Evolutionary conservation across 1,140 invertebrate species (phyloP).

Genomic region (Neuroterus valhalla): DNA sequence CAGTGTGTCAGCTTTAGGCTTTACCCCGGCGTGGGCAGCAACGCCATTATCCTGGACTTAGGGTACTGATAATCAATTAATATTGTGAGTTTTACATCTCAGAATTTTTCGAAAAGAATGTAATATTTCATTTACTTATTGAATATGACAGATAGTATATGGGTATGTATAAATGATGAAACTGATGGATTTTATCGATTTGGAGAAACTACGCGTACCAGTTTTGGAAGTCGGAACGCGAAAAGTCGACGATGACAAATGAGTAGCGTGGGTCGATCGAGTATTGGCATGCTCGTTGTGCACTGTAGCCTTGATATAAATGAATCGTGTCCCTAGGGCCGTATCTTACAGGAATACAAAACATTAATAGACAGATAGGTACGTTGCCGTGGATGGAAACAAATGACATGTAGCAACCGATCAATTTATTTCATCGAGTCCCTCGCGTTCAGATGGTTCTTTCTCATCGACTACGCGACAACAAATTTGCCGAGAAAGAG

Average conservation of each 20-base stretch:
- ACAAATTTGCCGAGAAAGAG: too few relatives aligned
- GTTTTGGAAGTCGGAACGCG: constrained; percentile 43
- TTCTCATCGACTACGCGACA: too few relatives aligned
- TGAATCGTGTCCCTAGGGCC: constrained; percentile 68
- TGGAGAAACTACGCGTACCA: not conserved
- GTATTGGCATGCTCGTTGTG: constrained; percentile 67
- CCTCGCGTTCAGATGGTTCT: constrained; percentile 57
- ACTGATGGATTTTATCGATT: too few relatives aligned
- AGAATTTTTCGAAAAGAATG: too few relatives aligned
- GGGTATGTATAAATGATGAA: too few relatives aligned
- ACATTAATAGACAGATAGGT: constrained; percentile 71
- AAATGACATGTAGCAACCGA: constrained; percentile 64
- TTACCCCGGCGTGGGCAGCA: too few relatives aligned
- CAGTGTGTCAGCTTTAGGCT: too few relatives aligned
- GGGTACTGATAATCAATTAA: too few relatives aligned
- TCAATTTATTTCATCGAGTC: constrained; percentile 66
- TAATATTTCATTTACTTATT: too few relatives aligned
- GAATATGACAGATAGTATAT: too few relatives aligned
- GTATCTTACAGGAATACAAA: constrained; percentile 69
- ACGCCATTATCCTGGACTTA: too few relatives aligned
- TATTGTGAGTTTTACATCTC: too few relatives aligned
- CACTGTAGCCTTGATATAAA: constrained; percentile 65
- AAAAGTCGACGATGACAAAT: constrained; percentile 65
- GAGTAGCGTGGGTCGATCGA: constrained; percentile 67
- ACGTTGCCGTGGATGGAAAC: constrained; percentile 67